Conservation (phyloP, 2,888 invertebrate species). For the Anaspis maculata region DNA sequence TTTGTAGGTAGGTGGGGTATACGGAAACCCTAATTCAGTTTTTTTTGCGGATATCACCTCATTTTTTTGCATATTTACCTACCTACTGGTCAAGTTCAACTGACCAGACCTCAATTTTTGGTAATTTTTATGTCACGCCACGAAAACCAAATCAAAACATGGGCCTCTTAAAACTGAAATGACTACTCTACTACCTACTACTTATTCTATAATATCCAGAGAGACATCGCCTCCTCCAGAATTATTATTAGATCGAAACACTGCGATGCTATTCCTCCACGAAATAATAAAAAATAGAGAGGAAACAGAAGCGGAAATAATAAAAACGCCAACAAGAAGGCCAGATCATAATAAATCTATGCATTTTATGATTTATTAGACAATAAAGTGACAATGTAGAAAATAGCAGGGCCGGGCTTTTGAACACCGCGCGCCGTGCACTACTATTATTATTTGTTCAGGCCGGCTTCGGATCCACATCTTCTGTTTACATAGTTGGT, state of each 20-base stretch:
- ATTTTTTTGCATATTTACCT: too few species aligned
- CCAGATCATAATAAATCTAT: conserved; percentile 22
- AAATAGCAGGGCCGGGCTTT: conserved; percentile 12
- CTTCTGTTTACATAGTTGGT: conserved; percentile 25
- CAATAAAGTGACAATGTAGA: conserved; percentile 21
- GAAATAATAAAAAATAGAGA: conserved; percentile 27
- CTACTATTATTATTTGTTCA: conserved; percentile 31
- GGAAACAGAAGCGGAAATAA: conserved; percentile 33
- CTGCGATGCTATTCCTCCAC: conserved; percentile 1
- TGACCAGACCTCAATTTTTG: too few species aligned
- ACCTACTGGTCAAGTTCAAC: too few species aligned
- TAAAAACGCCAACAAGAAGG: conserved; percentile 29
- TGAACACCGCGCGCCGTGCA: conserved; percentile 24
- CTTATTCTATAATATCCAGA: not conserved
- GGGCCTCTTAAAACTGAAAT: too few species aligned
- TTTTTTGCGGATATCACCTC: too few species aligned
- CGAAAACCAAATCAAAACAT: too few species aligned
- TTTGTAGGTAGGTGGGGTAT: too few species aligned
- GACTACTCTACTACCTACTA: too few species aligned
- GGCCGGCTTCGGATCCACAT: conserved; percentile 22
- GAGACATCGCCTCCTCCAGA: too few species aligned
- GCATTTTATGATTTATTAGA: conserved; percentile 28
- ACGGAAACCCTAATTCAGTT: too few species aligned
- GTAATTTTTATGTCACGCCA: too few species aligned
- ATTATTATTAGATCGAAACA: conserved; percentile 14